Evolutionary conservation across 1,140 invertebrate species (phyloP).

Genomic region (Bombus fervidus): DNA sequence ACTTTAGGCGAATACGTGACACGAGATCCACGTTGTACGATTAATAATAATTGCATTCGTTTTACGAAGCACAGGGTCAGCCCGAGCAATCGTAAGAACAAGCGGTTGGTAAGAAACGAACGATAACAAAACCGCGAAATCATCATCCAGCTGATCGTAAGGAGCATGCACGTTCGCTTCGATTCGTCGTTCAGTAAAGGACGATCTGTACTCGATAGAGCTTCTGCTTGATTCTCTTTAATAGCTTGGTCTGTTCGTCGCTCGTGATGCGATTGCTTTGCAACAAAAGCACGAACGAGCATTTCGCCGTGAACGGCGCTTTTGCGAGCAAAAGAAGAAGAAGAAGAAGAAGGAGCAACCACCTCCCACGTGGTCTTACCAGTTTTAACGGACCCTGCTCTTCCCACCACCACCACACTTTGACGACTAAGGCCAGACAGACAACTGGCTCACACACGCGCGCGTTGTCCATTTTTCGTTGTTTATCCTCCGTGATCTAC

Average conservation of each 20-base stretch:
- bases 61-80: neutral
- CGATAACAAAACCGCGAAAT: neutral
- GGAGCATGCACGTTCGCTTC: neutral
- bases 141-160: neutral
- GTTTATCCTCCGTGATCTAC: neutral
- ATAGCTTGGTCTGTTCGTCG: neutral
- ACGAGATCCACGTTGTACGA: neutral
- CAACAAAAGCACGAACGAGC: neutral
- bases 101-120: neutral
- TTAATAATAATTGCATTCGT: neutral
- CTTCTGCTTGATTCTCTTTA: too few species aligned
- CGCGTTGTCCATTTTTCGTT: neutral
- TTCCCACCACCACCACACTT: constrained; percentile 53
- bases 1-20: neutral
- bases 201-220: neutral
- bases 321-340: constrained; percentile 6
- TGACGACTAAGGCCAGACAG: constrained; percentile 67
- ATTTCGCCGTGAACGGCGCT: neutral
- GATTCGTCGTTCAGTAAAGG: neutral
- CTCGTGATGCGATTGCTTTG: neutral
- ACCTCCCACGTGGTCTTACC: constrained; percentile 70
- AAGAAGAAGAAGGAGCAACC: neutral
- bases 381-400: constrained; percentile 64
- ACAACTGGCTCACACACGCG: constrained; percentile 62
- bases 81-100: neutral